Evolutionary conservation across 2,888 invertebrate species (phyloP).

Genomic region (Agrochola circellaris): DNA sequence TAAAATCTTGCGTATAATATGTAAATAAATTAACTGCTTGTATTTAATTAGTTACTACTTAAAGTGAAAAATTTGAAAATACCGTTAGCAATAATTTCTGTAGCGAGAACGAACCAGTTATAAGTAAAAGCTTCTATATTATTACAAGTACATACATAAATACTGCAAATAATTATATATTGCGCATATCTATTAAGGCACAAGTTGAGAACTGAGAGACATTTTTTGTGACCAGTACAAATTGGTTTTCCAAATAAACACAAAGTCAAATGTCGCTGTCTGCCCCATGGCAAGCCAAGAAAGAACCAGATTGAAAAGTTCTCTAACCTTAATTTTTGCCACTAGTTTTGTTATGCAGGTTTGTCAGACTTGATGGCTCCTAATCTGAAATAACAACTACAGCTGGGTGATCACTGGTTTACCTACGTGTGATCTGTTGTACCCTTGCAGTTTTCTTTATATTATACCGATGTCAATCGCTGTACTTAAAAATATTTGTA

Average conservation of each 20-base stretch:
- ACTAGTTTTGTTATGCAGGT: background rate
- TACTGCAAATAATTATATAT: constrained; percentile 40
- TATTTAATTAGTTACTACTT: background rate
- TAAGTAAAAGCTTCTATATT: constrained; percentile 33
- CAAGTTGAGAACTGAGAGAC: constrained; percentile 13
- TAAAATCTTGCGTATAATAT: background rate
- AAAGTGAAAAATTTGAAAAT: constrained; percentile 36
- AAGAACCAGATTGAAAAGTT: background rate
- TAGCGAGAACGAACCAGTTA: constrained; percentile 38
- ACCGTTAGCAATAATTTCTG: constrained; percentile 20
- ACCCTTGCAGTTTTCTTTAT: background rate
- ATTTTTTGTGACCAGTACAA: background rate
- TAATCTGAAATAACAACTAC: background rate
- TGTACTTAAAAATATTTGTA: background rate
- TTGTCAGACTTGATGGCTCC: background rate
- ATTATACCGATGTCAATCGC: background rate
- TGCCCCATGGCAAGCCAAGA: background rate
- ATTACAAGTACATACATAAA: constrained; percentile 16
- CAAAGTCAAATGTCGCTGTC: background rate
- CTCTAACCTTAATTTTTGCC: background rate
- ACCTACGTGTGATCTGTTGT: background rate
- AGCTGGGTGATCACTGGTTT: background rate
- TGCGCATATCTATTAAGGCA: constrained; percentile 14
- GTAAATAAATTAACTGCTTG: background rate
- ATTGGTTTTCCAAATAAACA: background rate